Conservation (phyloP, 2,113 vertebrate species). For the Megaceryle maxima region DNA sequence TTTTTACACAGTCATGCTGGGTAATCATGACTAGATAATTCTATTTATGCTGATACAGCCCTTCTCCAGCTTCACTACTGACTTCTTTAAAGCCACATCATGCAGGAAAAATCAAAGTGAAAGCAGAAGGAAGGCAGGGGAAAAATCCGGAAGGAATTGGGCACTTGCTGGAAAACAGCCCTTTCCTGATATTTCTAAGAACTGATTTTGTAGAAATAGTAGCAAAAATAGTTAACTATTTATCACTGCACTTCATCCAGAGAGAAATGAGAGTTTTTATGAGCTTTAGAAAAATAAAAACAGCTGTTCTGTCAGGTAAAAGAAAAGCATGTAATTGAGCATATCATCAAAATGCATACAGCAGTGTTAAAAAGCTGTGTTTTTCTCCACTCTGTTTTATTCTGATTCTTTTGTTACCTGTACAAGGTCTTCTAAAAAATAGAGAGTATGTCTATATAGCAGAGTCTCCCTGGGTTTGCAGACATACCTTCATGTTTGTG, state of each 20-base stretch:
- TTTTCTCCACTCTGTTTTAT: background rate
- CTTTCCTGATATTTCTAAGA: background rate
- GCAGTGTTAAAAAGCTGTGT: background rate
- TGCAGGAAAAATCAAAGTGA: background rate
- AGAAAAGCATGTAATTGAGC: background rate
- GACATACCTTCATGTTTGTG: background rate
- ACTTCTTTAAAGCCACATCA: background rate
- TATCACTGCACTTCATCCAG: background rate
- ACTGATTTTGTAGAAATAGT: background rate
- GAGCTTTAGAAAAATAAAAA: constrained; percentile 5
- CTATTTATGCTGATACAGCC: background rate
- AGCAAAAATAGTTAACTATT: background rate
- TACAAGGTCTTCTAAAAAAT: background rate
- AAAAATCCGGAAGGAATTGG: background rate
- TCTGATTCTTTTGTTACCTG: background rate
- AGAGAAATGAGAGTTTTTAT: background rate
- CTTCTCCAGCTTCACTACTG: background rate
- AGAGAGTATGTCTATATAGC: background rate
- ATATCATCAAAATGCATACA: background rate
- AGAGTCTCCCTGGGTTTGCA: background rate
- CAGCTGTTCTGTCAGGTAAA: constrained; percentile 12
- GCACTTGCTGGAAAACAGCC: background rate
- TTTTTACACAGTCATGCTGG: background rate
- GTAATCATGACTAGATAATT: background rate
- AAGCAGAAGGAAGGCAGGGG: background rate